Conservation (phyloP, 2,888 invertebrate genomes). For the Euplagia quadripunctaria region DNA sequence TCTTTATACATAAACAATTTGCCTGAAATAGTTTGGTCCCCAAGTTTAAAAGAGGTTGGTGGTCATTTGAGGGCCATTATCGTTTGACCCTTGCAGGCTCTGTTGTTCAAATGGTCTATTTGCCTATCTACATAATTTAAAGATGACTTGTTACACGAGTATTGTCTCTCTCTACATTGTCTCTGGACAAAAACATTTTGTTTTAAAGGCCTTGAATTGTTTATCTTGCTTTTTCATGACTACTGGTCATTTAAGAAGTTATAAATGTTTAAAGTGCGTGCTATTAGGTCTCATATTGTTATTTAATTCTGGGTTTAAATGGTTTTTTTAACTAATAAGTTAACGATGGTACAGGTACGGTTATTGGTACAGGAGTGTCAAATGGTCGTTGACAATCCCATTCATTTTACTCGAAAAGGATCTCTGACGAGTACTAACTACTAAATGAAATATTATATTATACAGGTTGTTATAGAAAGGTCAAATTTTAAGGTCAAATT, state of each 20-base stretch:
- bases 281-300: too few relatives aligned
- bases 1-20: background rate
- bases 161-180: conserved; percentile 22
- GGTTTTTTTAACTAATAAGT: too few relatives aligned
- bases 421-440: too few relatives aligned
- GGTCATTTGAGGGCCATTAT: conserved; percentile 40
- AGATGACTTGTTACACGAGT: conserved; percentile 30
- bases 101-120: conserved; percentile 40
- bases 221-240: conserved; percentile 5
- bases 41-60: conserved; percentile 34
- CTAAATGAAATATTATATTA: too few relatives aligned
- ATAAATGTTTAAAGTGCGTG: background rate
- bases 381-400: too few relatives aligned
- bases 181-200: conserved; percentile 22
- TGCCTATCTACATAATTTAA: conserved; percentile 50
- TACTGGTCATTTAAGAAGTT: background rate
- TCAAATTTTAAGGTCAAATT: too few relatives aligned
- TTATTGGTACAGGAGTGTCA: too few relatives aligned
- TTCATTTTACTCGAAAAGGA: too few relatives aligned
- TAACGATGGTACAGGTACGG: too few relatives aligned
- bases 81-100: conserved; percentile 39
- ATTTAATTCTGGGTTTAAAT: background rate
- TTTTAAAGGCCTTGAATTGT: conserved; percentile 4
- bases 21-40: background rate
- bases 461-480: too few relatives aligned